Evolutionary conservation across 2,888 invertebrate genomes (phyloP).

Genomic region (Drosophila percnosoma): DNA sequence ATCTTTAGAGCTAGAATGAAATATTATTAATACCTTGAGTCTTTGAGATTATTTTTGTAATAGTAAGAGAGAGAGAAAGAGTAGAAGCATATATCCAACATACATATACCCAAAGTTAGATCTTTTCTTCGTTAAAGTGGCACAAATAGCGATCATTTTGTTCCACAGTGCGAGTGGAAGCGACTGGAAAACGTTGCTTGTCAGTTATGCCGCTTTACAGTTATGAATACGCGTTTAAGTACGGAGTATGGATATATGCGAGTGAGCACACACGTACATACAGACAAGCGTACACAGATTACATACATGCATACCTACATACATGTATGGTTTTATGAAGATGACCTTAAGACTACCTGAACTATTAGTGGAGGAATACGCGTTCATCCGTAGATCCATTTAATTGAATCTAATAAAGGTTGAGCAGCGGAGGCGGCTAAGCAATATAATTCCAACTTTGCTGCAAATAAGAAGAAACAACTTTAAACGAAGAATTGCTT

Average conservation of each 20-base stretch:
- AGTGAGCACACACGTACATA: not conserved
- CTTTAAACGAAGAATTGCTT: not conserved
- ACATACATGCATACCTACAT: not conserved
- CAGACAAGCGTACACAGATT: not conserved
- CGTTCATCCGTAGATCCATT: constrained; percentile 18
- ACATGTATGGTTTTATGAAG: constrained; percentile 26
- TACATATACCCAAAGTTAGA: not conserved
- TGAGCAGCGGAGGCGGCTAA: not conserved
- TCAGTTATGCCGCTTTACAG: constrained; percentile 39
- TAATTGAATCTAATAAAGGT: constrained; percentile 30
- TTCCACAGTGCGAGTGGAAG: constrained; percentile 31
- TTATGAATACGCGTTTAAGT: constrained; percentile 38
- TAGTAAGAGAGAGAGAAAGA: not conserved
- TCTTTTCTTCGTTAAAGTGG: too few species aligned
- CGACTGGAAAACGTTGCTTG: constrained; percentile 37
- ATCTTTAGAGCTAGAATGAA: not conserved
- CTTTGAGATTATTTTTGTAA: not conserved
- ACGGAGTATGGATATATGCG: constrained; percentile 19
- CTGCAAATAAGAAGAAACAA: not conserved
- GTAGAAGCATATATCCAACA: not conserved
- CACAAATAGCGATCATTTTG: not conserved
- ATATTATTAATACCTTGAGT: not conserved
- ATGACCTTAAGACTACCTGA: constrained; percentile 44
- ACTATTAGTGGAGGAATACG: constrained; percentile 16
- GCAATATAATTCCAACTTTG: not conserved